phyloP scores from a whole-genome alignment of 2,113 vertebrate species.

The Condylura cristata region DNA sequence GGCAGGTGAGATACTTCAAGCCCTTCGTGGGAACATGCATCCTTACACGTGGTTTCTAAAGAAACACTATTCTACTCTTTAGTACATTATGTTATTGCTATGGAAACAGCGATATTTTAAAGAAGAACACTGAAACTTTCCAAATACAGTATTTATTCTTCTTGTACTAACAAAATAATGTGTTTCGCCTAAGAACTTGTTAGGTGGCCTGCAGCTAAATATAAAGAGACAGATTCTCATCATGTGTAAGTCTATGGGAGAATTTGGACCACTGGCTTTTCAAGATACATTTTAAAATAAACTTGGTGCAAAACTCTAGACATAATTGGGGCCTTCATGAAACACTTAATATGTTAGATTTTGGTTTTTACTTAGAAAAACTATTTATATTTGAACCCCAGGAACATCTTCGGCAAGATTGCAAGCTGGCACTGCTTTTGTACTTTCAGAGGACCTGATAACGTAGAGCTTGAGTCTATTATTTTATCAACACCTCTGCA shows the following conservation, averaged over 20 bases:
- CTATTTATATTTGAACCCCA: conserved; percentile 21
- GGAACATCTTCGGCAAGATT: not conserved
- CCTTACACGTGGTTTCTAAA: conserved; percentile 77
- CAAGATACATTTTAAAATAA: conserved; percentile 75
- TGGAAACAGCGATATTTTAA: conserved; percentile 81
- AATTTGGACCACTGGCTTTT: conserved; percentile 71
- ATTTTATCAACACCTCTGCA: not conserved
- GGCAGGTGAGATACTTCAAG: conserved; percentile 64
- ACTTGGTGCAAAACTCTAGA: conserved; percentile 58
- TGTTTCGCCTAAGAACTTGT: conserved; percentile 82
- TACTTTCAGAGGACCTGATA: not conserved
- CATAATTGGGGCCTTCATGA: conserved; percentile 64
- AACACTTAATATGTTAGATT: conserved; percentile 65
- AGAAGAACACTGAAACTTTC: conserved; percentile 80
- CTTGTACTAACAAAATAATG: conserved; percentile 80
- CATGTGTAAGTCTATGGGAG: conserved; percentile 63
- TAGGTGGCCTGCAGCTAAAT: conserved; percentile 82
- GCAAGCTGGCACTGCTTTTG: not conserved
- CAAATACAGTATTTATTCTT: conserved; percentile 83
- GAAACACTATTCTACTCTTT: conserved; percentile 74
- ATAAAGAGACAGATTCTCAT: conserved; percentile 81
- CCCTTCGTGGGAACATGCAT: conserved; percentile 23
- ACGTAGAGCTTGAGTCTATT: not conserved
- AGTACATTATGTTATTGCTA: conserved; percentile 81
- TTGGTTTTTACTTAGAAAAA: conserved; percentile 55